Conservation (phyloP, 2,888 invertebrate genomes). For the Caradrina clavipalpis region DNA sequence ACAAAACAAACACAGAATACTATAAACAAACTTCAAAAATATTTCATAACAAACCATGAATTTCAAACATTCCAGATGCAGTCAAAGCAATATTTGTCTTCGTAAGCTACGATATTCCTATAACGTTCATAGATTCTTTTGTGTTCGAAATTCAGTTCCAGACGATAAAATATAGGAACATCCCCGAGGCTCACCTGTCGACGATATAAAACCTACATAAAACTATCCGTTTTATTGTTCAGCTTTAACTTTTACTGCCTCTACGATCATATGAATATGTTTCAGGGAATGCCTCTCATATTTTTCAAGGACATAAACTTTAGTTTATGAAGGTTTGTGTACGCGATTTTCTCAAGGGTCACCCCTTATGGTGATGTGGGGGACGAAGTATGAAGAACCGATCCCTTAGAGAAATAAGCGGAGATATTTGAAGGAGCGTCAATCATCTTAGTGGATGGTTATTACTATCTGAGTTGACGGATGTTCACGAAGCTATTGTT, state of each 20-base stretch:
- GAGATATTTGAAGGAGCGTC: constrained; percentile 38
- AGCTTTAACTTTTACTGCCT: constrained; percentile 79
- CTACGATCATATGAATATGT: constrained; percentile 75
- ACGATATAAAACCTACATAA: constrained; percentile 79
- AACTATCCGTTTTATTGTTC: constrained; percentile 83
- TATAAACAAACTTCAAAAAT: constrained; percentile 15
- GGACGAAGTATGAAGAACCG: constrained; percentile 43
- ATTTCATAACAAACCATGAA: constrained; percentile 40
- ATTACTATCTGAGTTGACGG: constrained; percentile 17
- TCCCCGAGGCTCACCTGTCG: constrained; percentile 79
- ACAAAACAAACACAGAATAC: constrained; percentile 6
- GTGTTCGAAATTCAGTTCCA: constrained; percentile 66
- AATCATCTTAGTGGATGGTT: constrained; percentile 31
- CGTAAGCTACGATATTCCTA: constrained; percentile 57
- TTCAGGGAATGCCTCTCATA: constrained; percentile 53
- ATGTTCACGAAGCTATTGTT: constrained; percentile 14
- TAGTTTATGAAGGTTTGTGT: constrained; percentile 53
- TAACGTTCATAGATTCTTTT: constrained; percentile 57
- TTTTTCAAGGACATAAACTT: constrained; percentile 63
- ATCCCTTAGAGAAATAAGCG: constrained; percentile 55
- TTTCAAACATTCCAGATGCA: constrained; percentile 50
- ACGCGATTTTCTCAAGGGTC: constrained; percentile 45
- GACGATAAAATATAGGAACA: constrained; percentile 69
- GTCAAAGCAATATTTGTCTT: constrained; percentile 65
- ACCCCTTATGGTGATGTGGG: constrained; percentile 26